A percentile compares a stretch with the other conserved stretches of the same genome.
These are phyloP conservation scores for Pheosia gnoma DNA, from an alignment of 2,888 invertebrate species.

Conservation along the genomic window DNA sequence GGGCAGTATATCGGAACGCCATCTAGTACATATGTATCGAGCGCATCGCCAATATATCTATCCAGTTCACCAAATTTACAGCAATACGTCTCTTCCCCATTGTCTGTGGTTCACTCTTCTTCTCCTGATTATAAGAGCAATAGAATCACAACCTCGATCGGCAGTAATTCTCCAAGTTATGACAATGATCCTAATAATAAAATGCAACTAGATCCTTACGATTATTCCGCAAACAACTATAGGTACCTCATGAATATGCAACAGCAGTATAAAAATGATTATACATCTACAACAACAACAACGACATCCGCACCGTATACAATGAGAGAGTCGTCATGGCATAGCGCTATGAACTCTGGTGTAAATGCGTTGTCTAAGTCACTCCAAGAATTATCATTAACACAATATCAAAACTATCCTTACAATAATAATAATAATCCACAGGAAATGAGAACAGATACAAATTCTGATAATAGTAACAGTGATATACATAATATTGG, in stretches of 20 bases:
- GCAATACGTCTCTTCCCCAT: slow-evolving; percentile 71
- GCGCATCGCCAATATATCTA: slow-evolving; percentile 68
- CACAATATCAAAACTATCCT: slow-evolving; percentile 61
- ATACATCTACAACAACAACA: slow-evolving; percentile 67
- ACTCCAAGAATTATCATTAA: slow-evolving; percentile 57
- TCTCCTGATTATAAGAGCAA: slow-evolving; percentile 63
- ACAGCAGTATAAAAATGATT: slow-evolving; percentile 67
- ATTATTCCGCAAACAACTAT: slow-evolving; percentile 71
- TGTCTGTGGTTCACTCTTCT: slow-evolving; percentile 65
- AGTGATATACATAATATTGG: slow-evolving; percentile 69
- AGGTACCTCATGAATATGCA: slow-evolving; percentile 63
- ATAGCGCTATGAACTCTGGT: slow-evolving; percentile 54
- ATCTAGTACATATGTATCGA: slow-evolving; percentile 68
- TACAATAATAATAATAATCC: slow-evolving; percentile 42
- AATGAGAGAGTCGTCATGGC: slow-evolving; percentile 62
- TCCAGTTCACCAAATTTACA: slow-evolving; percentile 72
- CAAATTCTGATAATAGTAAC: slow-evolving; percentile 51
- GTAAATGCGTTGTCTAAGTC: slow-evolving; percentile 61
- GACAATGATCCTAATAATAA: slow-evolving; percentile 64
- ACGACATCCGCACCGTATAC: slow-evolving; percentile 57
- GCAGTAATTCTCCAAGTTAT: slow-evolving; percentile 55
- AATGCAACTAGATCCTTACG: slow-evolving; percentile 74
- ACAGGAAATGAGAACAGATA: slow-evolving; percentile 54
- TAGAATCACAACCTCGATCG: slow-evolving; percentile 59
- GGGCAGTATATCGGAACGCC: slow-evolving; percentile 69